Base-by-base conservation (phyloP, 2,113 vertebrate genomes). In the Prochilodus magdalenae region DNA sequence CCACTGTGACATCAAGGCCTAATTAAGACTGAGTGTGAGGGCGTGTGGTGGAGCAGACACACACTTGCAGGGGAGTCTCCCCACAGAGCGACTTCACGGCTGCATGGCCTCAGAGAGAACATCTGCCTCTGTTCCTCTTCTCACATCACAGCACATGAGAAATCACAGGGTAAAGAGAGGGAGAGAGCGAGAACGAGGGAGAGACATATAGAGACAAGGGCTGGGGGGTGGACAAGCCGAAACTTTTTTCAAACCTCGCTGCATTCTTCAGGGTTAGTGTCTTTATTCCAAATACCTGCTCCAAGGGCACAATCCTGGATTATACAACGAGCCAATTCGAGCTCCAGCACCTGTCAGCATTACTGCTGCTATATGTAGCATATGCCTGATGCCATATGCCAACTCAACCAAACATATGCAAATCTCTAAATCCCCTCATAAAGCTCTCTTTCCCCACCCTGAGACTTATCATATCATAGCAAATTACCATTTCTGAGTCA, bases 81-180 rank as follows among this genome's bases (percentile, higher is more conserved):
- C 79, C 15, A 71, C 4, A 53, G 63, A 85, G n/a, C 24, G 40
- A 14, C 22, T 26, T 60, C 33, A 44, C 1, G 6, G 57, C 40
- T 75, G n/a, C 60, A 77, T n/a, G 74, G n/a, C 49, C 49, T 51
- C 14, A 55, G 53, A 71, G 63, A 79, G 71, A 83, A 79, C 76
- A 79, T 74, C 60, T 83, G 59, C 59, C 67, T 27, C 15, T 2
- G 69, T 51, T 73, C 55, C 44, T 67, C 53, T 57, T 30, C 24
- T 55, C 53, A 22, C 49, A 51, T 51, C 49, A 51, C 14, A 51
- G 16, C 49, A 51, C 49, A 51, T 51, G 49, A 51, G 49, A 51
- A 18, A 51, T 51, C 49, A 51, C 49, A 51, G 49, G 14, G 13
- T 1, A 49, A 10, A 49, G 44, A 49, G 44, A 51, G 49, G 16